Percentiles rank a stretch among this genome's conserved stretches.
Evolutionary conservation across 2,888 invertebrate species (phyloP).

Genomic region (Trichogramma dendrolimi): DNA sequence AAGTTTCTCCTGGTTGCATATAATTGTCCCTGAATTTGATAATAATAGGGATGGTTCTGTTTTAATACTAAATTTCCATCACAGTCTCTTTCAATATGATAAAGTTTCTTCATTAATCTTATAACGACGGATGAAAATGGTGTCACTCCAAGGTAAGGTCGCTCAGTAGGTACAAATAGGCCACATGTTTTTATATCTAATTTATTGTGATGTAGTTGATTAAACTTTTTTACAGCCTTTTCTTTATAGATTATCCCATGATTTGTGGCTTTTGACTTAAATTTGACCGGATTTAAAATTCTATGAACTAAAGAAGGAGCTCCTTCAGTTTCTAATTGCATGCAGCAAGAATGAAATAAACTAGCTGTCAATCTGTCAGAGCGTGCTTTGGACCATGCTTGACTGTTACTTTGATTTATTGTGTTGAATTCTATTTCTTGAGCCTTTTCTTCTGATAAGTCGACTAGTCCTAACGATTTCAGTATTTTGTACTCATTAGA

Average conservation of each 20-base stretch:
- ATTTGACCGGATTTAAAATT: conserved; percentile 4
- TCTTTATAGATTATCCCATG: conserved; percentile 23
- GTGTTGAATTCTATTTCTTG: no score
- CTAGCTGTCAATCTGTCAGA: no score
- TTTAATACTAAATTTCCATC: conserved; percentile 14
- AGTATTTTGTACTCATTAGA: no score
- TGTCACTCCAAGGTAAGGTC: conserved; percentile 24
- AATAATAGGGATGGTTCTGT: conserved; percentile 24
- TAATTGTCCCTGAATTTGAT: conserved; percentile 26
- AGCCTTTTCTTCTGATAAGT: no score
- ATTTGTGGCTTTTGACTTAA: conserved; percentile 10
- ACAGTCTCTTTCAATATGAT: conserved; percentile 5
- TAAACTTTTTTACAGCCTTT: conserved; percentile 17
- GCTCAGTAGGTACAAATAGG: conserved; percentile 9
- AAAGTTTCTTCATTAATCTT: conserved; percentile 7
- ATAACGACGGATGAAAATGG: conserved; percentile 14
- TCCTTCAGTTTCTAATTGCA: neutral
- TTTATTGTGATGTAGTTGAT: conserved; percentile 5
- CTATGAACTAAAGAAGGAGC: conserved; percentile 1
- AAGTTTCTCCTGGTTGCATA: conserved; percentile 22
- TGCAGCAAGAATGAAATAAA: no score
- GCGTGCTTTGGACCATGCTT: no score
- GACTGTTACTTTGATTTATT: no score
- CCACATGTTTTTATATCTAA: conserved; percentile 5
- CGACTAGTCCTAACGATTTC: no score